These are phyloP conservation scores for Heliconius congener DNA, from an alignment of 1,140 invertebrate species.

Conservation along the genomic window DNA sequence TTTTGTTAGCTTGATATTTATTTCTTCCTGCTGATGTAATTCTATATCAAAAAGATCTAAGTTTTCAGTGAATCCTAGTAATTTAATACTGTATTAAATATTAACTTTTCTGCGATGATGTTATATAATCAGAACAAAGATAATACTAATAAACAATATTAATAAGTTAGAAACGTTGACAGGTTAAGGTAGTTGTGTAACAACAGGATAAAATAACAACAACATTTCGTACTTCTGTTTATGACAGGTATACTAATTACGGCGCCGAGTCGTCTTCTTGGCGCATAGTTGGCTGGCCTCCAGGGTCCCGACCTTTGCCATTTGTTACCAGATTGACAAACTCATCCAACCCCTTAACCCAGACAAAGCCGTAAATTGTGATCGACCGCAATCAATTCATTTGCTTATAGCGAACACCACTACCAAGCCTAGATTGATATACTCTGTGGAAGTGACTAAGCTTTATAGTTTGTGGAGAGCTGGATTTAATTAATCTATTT, in stretches of 20 bases:
- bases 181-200: not conserved
- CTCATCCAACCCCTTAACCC: slow-evolving; percentile 31
- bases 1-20: slow-evolving; percentile 9
- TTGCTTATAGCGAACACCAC: slow-evolving; percentile 24
- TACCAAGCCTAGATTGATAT: slow-evolving; percentile 12
- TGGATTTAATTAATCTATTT: slow-evolving; percentile 8
- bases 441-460: slow-evolving; percentile 16
- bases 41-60: slow-evolving; percentile 5
- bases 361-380: slow-evolving; percentile 34
- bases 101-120: not conserved
- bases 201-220: slow-evolving; percentile 8
- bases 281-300: slow-evolving; percentile 30
- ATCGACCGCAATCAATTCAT: slow-evolving; percentile 39
- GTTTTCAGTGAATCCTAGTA: not conserved
- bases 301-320: slow-evolving; percentile 34
- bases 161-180: not conserved
- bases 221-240: slow-evolving; percentile 17
- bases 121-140: not conserved
- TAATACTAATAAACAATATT: not conserved
- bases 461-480: slow-evolving; percentile 13
- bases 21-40: slow-evolving; percentile 3
- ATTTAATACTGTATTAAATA: not conserved
- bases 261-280: slow-evolving; percentile 31
- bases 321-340: slow-evolving; percentile 39
- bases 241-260: slow-evolving; percentile 34